These are phyloP conservation scores for Raja brachyura DNA, from an alignment of 2,113 vertebrate genomes.

Conservation along the genomic window DNA sequence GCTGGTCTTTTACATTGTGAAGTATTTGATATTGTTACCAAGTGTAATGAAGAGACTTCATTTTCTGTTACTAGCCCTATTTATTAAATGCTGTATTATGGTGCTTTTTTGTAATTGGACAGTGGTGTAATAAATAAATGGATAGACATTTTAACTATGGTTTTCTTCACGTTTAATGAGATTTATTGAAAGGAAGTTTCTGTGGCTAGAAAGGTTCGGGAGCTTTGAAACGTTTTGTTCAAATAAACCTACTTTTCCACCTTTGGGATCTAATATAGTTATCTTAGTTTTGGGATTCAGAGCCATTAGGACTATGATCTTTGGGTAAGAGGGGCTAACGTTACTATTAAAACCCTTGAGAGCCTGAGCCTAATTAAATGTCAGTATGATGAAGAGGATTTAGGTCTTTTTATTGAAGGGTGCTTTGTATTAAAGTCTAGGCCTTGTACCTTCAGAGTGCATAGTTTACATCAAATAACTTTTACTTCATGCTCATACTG, in stretches of 20 bases:
- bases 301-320: not conserved
- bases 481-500: not conserved
- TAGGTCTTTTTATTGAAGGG: not conserved
- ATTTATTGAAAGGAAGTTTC: not conserved
- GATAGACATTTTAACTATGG: slow-evolving; percentile 35
- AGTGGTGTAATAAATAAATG: slow-evolving; percentile 39
- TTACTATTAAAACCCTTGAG: not conserved
- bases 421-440: not conserved
- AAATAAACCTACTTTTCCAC: not conserved
- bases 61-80: slow-evolving; percentile 37
- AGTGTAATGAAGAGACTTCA: slow-evolving; percentile 34
- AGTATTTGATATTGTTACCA: slow-evolving; percentile 38
- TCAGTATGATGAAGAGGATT: not conserved
- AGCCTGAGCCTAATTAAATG: not conserved
- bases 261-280: not conserved
- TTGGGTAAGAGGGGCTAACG: not conserved
- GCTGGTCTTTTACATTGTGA: slow-evolving; percentile 37
- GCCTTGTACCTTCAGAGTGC: not conserved
- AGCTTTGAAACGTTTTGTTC: not conserved
- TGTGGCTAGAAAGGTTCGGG: not conserved
- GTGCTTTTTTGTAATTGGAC: slow-evolving; percentile 38
- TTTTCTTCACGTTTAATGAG: not conserved
- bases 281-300: no score
- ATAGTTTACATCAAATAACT: not conserved
- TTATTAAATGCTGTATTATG: slow-evolving; percentile 38